Evolutionary conservation across 1,140 invertebrate genomes (phyloP), one percentile per base, ranked within the genome.

Genomic region (Conus ventricosus): DNA sequence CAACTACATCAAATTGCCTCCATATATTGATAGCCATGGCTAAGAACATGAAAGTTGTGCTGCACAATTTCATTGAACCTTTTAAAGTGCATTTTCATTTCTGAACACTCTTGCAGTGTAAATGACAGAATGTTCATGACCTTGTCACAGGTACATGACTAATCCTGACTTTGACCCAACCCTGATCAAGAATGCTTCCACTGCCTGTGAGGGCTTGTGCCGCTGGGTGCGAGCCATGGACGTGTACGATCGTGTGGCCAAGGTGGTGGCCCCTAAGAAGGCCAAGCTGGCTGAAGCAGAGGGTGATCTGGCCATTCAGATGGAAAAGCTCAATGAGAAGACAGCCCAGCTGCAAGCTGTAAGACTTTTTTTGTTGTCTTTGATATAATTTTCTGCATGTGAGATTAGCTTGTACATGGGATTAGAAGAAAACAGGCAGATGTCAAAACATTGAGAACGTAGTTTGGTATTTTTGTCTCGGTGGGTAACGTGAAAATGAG

Each of bases 261-360:
- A 96, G 91, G 94, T 96, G 75, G 95, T 96, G 20, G 95, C 95
- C 60, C 96, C 96, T 25, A 96, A 96, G 13, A 97, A 95, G 89
- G 91, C 90, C 17, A 95, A 95, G 87, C 90, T 95, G 87, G 93
- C 92, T 11, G 93, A 93, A 82, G 95, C 95, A 53, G 95, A 95
- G 89, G 89, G 85, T 23, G 95, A 95, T 81, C 89, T 95, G 87
- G 90, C 92, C 7, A 90, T 93, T 15, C 94, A 96, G 89, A 95
- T 96, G 94, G 93, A 94, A 25, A 96, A 96, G 92, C 93, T 96
- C 25, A 95, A 96, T 90, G 92, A 94, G 87, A 96, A 96, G 90
- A 91, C 93, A 91, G 92, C 92, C 53, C 94, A 95, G 86, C 91
- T 95, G 5, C 91, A 94, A 89, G 92, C 93, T 86, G 94, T 94